phyloP scores from a whole-genome alignment of 2,797 vertebrate species.

The Brachymystax lenok region DNA sequence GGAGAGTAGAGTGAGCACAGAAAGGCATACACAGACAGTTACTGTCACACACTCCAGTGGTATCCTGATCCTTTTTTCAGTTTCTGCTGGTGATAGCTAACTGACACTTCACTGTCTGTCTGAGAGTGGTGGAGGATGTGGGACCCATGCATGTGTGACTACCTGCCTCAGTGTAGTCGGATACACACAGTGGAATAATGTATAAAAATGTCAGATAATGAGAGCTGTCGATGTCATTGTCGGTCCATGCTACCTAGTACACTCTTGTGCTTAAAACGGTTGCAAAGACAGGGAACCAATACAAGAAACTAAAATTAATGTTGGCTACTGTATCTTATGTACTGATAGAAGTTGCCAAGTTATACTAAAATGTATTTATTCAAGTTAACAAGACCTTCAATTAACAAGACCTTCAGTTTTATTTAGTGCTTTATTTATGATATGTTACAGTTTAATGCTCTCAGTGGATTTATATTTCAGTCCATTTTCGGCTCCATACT shows the following conservation, averaged over 20 bases:
- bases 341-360: neutral
- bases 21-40: conserved; percentile 50
- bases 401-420: neutral
- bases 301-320: neutral
- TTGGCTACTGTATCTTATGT: neutral
- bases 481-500: conserved; percentile 35
- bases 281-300: conserved; percentile 6
- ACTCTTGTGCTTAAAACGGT: neutral
- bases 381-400: neutral
- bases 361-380: neutral
- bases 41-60: conserved; percentile 68
- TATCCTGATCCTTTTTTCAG: conserved; percentile 41
- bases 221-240: neutral
- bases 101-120: conserved; percentile 35
- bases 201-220: conserved; percentile 1
- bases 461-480: conserved; percentile 34
- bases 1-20: neutral
- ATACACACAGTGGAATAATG: conserved; percentile 29
- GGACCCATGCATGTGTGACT: conserved; percentile 53
- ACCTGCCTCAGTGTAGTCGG: conserved; percentile 35
- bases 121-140: conserved; percentile 12
- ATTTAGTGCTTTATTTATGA: neutral
- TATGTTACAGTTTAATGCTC: conserved; percentile 8
- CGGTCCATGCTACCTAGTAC: neutral
- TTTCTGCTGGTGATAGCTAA: conserved; percentile 53